Evolutionary conservation across 2,797 vertebrate genomes (phyloP).

Genomic region (Macropus fuliginosus): DNA sequence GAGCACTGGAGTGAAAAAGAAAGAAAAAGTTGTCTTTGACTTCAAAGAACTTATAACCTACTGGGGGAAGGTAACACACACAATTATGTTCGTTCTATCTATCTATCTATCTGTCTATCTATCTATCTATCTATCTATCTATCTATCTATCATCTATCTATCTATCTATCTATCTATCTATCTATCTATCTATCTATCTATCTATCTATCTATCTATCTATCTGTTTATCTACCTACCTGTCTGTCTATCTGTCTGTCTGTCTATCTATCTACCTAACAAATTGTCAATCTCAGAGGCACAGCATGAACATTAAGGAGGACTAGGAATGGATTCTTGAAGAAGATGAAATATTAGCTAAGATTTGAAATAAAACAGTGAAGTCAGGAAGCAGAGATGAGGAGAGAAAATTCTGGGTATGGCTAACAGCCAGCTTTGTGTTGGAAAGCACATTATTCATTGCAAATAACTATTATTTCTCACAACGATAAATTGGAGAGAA

Average conservation of each 20-base stretch:
- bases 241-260: too few species aligned
- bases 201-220: background rate
- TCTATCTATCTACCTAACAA: background rate
- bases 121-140: too few species aligned
- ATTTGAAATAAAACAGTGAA: background rate
- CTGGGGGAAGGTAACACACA: background rate
- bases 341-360: background rate
- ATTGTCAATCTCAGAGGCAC: background rate
- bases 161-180: background rate
- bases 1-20: background rate
- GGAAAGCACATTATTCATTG: constrained; percentile 22
- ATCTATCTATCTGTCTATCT: too few species aligned
- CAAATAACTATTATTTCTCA: constrained; percentile 51
- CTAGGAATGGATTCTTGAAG: background rate
- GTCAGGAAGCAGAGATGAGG: background rate
- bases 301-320: background rate
- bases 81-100: background rate
- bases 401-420: background rate
- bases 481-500: constrained; percentile 58
- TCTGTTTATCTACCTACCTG: too few species aligned
- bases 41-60: background rate
- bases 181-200: too few species aligned
- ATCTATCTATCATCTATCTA: background rate
- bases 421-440: background rate
- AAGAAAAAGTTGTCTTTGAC: background rate